phyloP scores from a whole-genome alignment of 2,888 invertebrate species.

The Drosophila anomalata region DNA sequence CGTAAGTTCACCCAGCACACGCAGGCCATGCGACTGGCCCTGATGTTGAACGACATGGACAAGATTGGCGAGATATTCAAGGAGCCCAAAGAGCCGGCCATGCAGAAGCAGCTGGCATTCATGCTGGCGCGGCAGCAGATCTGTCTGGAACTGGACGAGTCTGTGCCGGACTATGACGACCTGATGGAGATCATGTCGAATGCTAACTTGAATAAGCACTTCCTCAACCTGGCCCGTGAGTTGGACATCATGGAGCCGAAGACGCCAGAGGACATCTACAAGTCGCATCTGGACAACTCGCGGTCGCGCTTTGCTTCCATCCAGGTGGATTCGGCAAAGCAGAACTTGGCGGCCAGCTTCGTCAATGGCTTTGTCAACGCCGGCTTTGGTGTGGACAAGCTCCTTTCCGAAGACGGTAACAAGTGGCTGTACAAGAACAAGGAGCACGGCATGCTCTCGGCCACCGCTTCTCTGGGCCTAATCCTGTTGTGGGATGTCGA shows the following conservation, averaged over 20 bases:
- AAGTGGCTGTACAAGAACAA: conserved; percentile 98
- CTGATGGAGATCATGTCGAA: conserved; percentile 96
- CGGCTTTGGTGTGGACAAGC: conserved; percentile 98
- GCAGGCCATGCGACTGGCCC: conserved; percentile 94
- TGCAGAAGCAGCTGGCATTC: conserved; percentile 97
- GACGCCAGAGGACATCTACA: conserved; percentile 99
- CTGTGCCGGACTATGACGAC: conserved; percentile 88
- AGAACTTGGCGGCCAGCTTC: conserved; percentile 98
- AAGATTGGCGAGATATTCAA: conserved; percentile 93
- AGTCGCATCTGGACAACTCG: conserved; percentile 96
- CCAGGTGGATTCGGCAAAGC: conserved; percentile 95
- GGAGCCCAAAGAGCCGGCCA: conserved; percentile 90
- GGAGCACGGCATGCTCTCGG: conserved; percentile 98
- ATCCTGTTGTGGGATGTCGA: conserved; percentile 99
- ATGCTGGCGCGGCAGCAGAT: conserved; percentile 98
- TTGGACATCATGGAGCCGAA: conserved; percentile 99
- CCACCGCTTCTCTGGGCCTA: conserved; percentile 97
- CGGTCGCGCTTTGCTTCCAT: conserved; percentile 90
- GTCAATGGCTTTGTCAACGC: conserved; percentile 99
- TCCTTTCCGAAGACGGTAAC: conserved; percentile 93
- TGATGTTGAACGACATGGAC: conserved; percentile 93
- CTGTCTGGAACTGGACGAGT: conserved; percentile 91
- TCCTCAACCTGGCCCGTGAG: conserved; percentile 96
- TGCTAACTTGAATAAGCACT: conserved; percentile 95
- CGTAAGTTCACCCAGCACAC: conserved; percentile 94